Conservation (phyloP, 35 echinoderm and acorn worm species). For the Stichopus chloronotus region DNA sequence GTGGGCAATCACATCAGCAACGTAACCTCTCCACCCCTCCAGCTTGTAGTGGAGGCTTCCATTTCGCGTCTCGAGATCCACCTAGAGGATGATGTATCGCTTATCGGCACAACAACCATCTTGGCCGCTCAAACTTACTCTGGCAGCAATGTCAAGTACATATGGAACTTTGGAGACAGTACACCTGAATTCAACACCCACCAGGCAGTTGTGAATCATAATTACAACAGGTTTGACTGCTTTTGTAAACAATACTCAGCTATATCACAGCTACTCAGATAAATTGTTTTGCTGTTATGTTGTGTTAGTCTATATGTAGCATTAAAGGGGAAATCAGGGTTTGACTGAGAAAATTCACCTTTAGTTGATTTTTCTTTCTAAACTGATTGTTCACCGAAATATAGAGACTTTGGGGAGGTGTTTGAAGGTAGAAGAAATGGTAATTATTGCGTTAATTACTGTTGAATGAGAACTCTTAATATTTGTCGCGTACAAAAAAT, state of each 20-base stretch:
- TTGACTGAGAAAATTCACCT: too few species aligned
- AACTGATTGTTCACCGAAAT: too few species aligned
- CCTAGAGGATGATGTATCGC: neutral
- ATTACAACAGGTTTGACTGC: conserved; percentile 69
- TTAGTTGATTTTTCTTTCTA: too few species aligned
- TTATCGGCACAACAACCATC: conserved; percentile 49
- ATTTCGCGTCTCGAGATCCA: conserved; percentile 55
- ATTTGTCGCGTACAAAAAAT: too few species aligned
- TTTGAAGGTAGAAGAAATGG: too few species aligned
- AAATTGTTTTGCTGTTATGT: neutral
- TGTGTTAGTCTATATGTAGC: neutral
- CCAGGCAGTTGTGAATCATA: conserved; percentile 23
- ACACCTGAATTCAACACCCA: conserved; percentile 12
- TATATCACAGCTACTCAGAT: too few species aligned
- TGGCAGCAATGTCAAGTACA: conserved; percentile 76
- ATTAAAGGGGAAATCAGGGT: too few species aligned
- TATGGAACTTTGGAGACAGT: conserved; percentile 89
- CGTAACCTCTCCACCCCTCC: conserved; percentile 70
- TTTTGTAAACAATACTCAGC: too few species aligned
- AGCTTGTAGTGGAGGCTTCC: conserved; percentile 62
- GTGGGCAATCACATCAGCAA: conserved; percentile 72
- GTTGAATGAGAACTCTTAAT: too few species aligned
- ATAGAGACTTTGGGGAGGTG: too few species aligned
- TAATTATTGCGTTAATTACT: too few species aligned
- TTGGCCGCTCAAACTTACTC: conserved; percentile 43